Base-by-base conservation (phyloP, 2,113 vertebrate genomes). In the Pimephales promelas region DNA sequence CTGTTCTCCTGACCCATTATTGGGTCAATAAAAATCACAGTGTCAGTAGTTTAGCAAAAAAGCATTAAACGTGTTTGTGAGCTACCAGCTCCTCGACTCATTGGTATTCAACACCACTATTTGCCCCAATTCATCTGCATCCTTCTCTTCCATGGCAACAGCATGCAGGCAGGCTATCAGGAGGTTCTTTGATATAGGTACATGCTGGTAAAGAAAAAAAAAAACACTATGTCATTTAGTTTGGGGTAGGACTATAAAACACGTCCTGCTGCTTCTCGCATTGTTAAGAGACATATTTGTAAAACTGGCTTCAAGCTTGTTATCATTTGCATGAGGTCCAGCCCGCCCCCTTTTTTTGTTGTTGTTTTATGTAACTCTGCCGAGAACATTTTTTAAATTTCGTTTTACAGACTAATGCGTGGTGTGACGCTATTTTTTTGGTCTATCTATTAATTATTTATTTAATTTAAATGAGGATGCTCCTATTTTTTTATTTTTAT, bases 101-200 rank as follows among this genome's bases (percentile, higher is more conserved):
- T 97, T 96, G 95, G 94, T 96, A 97, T 97, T 97, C 95, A 93
- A 91, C 95, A 90, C 91, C 92, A 95, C 84, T 94, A 94, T 95
- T 95, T 94, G 92, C 94, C 95, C 92, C 93, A 95, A 94, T 94
- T 96, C 93, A 96, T 97, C 97, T 97, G 95, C 92, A 97, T 95
- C 92, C 91, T 92, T 90, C 95, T 94, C 94, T 91, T 92, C 95
- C 94, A 93, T 94, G 93, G 94, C 94, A 95, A 95, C 95, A 95
- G 95, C 91, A 93, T 94, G 95, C 91, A 93, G 95, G 95, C 91
- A 93, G 93, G 94, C 95, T 93, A 95, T 95, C 94, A 90, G 93
- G 91, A 94, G 91, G 92, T 96, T 95, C 94, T 97, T 94, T 96
- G 94, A 96, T 93, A 93, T 92, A 93, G 92, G 92, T 93, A 92